phyloP scores from a whole-genome alignment of 2,797 vertebrate species.

The Mus minutoides region DNA sequence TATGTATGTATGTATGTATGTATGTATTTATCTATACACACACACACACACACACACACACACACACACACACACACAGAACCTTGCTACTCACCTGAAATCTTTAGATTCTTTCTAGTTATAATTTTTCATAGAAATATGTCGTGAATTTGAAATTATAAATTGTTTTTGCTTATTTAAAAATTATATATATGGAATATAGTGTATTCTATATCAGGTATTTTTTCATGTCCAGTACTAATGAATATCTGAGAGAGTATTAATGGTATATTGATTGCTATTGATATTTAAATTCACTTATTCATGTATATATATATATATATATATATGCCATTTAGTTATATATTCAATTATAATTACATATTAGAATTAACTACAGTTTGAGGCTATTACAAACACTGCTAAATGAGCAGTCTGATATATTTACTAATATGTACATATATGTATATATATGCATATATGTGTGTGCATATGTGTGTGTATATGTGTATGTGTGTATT shows the following conservation, averaged over 20 bases:
- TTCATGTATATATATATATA: background rate
- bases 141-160: background rate
- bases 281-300: background rate
- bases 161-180: conserved; percentile 21
- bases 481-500: background rate
- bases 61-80: too few species aligned
- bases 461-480: too few species aligned
- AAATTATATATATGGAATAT: background rate
- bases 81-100: background rate
- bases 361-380: background rate
- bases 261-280: background rate
- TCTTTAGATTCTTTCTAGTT: background rate
- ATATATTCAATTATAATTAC: background rate
- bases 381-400: conserved; percentile 9
- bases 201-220: background rate
- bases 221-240: background rate
- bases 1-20: conserved; percentile 75
- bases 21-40: background rate
- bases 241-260: background rate
- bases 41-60: too few species aligned
- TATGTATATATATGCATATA: too few species aligned
- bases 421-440: too few species aligned
- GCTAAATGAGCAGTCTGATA: background rate
- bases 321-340: background rate
- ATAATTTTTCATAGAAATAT: background rate